Evolutionary conservation across 92 coral and sea anemone genomes (phyloP), one percentile per base, ranked within the genome.

Genomic region (Blastomussa wellsi): DNA sequence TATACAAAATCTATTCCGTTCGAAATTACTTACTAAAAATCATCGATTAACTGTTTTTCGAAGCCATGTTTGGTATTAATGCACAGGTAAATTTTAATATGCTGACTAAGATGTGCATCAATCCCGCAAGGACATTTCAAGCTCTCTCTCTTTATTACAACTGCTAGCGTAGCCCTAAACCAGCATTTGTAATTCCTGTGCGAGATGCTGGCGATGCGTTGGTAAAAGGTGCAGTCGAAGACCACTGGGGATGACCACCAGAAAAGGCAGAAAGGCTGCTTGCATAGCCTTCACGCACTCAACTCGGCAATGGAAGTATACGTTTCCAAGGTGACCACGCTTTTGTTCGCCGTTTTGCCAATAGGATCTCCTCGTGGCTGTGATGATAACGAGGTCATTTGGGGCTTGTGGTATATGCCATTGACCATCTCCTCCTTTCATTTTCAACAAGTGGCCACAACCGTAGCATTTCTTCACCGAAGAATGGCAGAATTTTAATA

Each of bases 391-490:
- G n/a, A 72, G 49, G 49, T 72, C 76, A 72, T 72, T 35, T 36
- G 76, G 76, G 76, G 76, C 49, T 36, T 49, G 51, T 36, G 76
- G 76, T 72, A 37, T 72, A 31, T 19, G 77, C 51, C 52, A 36
- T 28, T 36, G 28, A 36, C 39, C 57, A 73, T 73, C 39, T 73
- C 77, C 77, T 28, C 41, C 36, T 73, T 20, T 36, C 36, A 48
- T 48, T 29, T 76, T 76, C 15, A 76, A 49, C 32, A 76, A 51
- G n/a, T 77, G 65, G 65, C 69, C 81, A 77, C 81, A 77, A 29
- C 49, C 80, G 68, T 77, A 52, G 29, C 68, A 55, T 52, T 77
- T 77, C 68, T 77, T 77, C 69, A 77, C 81, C 68, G 49, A 77
- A 10, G 70, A 36, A 37, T 77, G 47, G 49, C 81, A 77, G 49